Percentiles rank a stretch among this genome's conserved stretches.
Conservation (phyloP, 2,888 invertebrate genomes). For the Volucella inanis region DNA sequence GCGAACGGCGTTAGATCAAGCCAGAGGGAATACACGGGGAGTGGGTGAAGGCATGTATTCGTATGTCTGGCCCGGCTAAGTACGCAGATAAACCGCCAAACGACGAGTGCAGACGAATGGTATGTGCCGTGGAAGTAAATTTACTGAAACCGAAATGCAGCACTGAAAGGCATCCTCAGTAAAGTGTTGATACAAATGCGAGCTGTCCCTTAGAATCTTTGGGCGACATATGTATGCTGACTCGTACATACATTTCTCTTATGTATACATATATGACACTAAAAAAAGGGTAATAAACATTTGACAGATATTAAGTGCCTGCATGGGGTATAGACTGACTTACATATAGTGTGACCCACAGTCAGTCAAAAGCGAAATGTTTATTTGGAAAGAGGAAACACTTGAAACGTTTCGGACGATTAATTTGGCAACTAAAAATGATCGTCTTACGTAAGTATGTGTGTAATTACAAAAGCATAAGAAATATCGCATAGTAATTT, state of each 20-base stretch:
- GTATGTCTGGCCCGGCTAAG: constrained; percentile 53
- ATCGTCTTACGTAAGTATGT: constrained; percentile 5
- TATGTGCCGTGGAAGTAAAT: constrained; percentile 70
- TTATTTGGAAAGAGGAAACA: constrained; percentile 43
- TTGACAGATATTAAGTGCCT: constrained; percentile 62
- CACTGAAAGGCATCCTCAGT: constrained; percentile 35
- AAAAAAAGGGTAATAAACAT: constrained; percentile 50
- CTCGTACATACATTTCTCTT: constrained; percentile 1
- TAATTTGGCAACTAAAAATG: constrained; percentile 39
- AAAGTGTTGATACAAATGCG: constrained; percentile 68
- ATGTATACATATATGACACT: not conserved
- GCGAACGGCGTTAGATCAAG: constrained; percentile 62
- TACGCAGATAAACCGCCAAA: constrained; percentile 53
- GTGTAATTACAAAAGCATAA: too few relatives aligned
- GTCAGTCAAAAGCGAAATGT: constrained; percentile 12
- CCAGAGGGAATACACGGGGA: constrained; percentile 21
- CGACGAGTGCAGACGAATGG: constrained; percentile 16
- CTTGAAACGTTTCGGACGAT: constrained; percentile 38
- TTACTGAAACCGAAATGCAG: constrained; percentile 62
- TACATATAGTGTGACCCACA: not conserved
- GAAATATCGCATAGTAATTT: not conserved
- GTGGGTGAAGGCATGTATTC: constrained; percentile 3
- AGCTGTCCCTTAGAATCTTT: constrained; percentile 49
- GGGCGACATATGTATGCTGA: constrained; percentile 46
- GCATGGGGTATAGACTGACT: constrained; percentile 4